These are phyloP conservation scores for Gryllus bimaculatus DNA, from an alignment of 1,140 invertebrate species.

Conservation along the genomic window DNA sequence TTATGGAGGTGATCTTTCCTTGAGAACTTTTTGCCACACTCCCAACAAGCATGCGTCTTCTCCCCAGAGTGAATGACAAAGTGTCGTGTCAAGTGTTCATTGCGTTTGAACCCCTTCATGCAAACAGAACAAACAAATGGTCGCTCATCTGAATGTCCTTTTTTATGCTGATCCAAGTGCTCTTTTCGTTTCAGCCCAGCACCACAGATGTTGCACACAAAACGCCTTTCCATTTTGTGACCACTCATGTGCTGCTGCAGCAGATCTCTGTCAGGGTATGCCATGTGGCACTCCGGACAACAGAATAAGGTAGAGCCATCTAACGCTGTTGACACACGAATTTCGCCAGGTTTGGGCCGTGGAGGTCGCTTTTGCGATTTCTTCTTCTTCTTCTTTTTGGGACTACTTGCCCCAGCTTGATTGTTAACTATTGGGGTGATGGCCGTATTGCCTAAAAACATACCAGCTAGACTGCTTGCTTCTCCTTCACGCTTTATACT, in stretches of 20 bases:
- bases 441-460: neutral
- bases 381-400: constrained; percentile 15
- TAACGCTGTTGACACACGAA: constrained; percentile 11
- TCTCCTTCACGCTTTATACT: neutral
- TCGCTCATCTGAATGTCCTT: constrained; percentile 34
- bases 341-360: constrained; percentile 15
- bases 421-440: neutral
- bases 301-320: constrained; percentile 34
- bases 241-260: constrained; percentile 37
- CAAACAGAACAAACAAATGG: constrained; percentile 44
- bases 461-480: neutral
- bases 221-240: constrained; percentile 32
- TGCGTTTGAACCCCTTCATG: constrained; percentile 40
- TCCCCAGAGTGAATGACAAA: constrained; percentile 45
- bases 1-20: constrained; percentile 26
- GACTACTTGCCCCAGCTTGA: neutral
- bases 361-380: constrained; percentile 10
- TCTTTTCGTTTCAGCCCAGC: constrained; percentile 32
- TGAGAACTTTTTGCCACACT: constrained; percentile 44
- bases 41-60: constrained; percentile 41
- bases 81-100: constrained; percentile 41
- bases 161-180: constrained; percentile 36
- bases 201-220: constrained; percentile 30
- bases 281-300: constrained; percentile 38
- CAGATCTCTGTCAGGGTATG: constrained; percentile 34